These are phyloP conservation scores for Hippolais icterina DNA, from an alignment of 2,113 vertebrate genomes.

Conservation along the genomic window DNA sequence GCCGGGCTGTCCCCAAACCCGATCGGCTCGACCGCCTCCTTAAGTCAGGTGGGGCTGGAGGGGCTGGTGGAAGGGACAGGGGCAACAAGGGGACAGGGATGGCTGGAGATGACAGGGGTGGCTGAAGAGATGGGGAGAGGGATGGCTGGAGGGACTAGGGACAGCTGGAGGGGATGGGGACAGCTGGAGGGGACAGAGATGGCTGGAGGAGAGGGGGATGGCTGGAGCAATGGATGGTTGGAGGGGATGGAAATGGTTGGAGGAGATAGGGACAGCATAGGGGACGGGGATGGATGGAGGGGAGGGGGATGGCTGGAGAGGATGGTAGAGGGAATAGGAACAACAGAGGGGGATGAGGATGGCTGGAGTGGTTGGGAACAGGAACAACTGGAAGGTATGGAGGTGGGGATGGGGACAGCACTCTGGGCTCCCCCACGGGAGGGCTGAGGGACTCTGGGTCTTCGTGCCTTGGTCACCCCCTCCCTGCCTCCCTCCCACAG, in stretches of 20 bases:
- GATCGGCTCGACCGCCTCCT: constrained; percentile 90
- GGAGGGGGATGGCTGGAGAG: neutral
- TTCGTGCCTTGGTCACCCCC: accelerated
- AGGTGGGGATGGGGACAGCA: neutral
- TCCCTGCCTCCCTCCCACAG: constrained; percentile 21
- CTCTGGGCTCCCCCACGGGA: accelerated
- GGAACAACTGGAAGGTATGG: neutral
- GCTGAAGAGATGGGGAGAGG: neutral
- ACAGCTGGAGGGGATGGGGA: neutral
- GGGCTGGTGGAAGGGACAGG: accelerated
- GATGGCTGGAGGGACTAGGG: neutral
- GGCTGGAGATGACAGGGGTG: neutral
- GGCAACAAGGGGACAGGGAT: neutral
- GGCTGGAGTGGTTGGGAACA: no score
- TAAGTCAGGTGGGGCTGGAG: constrained; percentile 75
- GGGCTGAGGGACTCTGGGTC: neutral
- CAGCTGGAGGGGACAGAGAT: neutral
- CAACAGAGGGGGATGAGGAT: neutral
- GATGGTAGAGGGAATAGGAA: neutral
- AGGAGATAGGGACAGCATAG: neutral
- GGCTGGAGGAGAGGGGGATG: neutral
- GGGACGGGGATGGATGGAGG: no score
- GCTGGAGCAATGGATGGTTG: neutral
- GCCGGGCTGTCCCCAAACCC: constrained; percentile 82
- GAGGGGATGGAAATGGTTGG: neutral